Evolutionary conservation across 2,113 vertebrate genomes (phyloP).

Genomic region (Philantomba maxwellii): DNA sequence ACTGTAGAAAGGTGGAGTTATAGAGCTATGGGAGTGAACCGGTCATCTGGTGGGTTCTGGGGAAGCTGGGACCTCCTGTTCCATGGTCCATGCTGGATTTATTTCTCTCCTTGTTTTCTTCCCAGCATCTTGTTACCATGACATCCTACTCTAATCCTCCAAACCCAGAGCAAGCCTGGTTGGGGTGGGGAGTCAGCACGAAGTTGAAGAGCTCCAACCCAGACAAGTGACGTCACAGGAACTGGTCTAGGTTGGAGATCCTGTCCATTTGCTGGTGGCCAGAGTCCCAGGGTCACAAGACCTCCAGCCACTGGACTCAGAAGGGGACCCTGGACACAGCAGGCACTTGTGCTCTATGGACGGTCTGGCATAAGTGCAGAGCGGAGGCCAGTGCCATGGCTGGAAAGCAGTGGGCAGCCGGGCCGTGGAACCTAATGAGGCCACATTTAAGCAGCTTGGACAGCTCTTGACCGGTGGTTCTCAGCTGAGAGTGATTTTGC

Average conservation of each 20-base stretch:
- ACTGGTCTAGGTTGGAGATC: not conserved
- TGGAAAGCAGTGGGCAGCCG: too few species aligned
- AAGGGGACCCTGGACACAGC: too few species aligned
- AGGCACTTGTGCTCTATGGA: accelerated
- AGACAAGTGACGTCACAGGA: not conserved
- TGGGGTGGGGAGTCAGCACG: not conserved
- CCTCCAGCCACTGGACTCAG: not conserved
- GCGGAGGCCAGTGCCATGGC: not conserved
- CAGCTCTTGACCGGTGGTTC: not conserved
- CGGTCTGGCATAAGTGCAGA: accelerated
- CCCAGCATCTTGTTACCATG: not conserved
- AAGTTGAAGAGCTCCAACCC: not conserved
- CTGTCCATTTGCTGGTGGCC: not conserved
- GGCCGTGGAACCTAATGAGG: accelerated
- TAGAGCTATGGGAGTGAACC: not conserved
- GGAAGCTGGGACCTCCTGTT: not conserved
- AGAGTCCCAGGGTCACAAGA: not conserved
- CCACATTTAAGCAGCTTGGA: accelerated
- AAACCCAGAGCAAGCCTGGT: not conserved
- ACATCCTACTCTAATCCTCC: not conserved
- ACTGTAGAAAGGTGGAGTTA: not conserved
- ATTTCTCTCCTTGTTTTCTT: not conserved
- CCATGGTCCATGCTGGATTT: accelerated
- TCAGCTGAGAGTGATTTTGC: not conserved
- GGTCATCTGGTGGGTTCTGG: not conserved